Evolutionary conservation across 2,888 invertebrate genomes (phyloP).

Genomic region (Lepas anatifera): DNA sequence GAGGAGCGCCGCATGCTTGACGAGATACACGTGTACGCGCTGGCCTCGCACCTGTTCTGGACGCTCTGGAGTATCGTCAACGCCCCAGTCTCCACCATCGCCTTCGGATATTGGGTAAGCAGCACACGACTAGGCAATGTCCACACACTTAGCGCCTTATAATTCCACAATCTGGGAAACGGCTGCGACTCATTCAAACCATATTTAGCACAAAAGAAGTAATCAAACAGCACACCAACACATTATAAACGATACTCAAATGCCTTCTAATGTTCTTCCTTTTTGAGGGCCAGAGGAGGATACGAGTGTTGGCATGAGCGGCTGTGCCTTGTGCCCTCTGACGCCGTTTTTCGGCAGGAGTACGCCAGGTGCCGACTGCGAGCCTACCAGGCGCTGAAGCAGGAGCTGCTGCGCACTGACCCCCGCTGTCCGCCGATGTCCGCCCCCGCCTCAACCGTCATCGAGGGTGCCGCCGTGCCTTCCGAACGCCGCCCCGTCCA

Average conservation of each 20-base stretch:
- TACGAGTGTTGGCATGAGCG: no score
- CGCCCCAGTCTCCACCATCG: slow-evolving; percentile 72
- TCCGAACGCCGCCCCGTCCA: neutral
- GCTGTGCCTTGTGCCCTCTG: neutral
- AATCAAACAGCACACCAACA: no score
- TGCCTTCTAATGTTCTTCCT: no score
- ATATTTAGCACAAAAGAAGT: no score
- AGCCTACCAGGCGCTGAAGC: neutral
- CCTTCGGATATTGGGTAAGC: slow-evolving; percentile 88
- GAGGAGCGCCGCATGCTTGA: slow-evolving; percentile 49
- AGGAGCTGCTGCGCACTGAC: neutral
- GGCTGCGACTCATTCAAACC: no score
- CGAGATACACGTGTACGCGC: slow-evolving; percentile 70
- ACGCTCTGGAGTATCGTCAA: slow-evolving; percentile 83
- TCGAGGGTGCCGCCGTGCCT: neutral
- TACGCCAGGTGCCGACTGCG: neutral
- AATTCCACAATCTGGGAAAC: no score
- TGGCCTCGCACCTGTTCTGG: slow-evolving; percentile 91
- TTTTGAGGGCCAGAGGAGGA: no score
- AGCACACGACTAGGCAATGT: no score
- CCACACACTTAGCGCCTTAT: no score
- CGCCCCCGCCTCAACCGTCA: no score
- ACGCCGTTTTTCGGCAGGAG: neutral
- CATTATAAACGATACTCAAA: no score
- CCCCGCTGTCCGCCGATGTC: neutral